phyloP scores from a whole-genome alignment of 2,113 vertebrate genomes.

The Pteruthius melanotis region DNA sequence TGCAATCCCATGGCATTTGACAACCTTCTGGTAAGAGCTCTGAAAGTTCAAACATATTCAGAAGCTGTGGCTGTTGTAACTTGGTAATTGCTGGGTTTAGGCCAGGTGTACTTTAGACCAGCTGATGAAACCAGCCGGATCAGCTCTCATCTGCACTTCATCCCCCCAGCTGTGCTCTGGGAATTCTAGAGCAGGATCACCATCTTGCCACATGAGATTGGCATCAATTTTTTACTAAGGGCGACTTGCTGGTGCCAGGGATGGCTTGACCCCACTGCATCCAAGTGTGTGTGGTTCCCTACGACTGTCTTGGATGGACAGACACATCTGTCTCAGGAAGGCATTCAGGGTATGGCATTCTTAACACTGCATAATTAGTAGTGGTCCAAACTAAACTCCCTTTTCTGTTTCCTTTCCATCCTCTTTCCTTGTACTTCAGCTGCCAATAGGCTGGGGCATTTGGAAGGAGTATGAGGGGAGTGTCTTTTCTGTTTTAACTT shows the following conservation, averaged over 20 bases:
- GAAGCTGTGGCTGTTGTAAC: neutral
- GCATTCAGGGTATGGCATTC: neutral
- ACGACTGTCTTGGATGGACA: neutral
- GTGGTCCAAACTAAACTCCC: fast-evolving
- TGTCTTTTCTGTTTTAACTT: neutral
- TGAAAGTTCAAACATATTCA: neutral
- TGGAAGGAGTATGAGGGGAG: neutral
- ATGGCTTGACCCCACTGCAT: neutral
- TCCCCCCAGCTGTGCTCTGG: neutral
- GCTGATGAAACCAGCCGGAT: neutral
- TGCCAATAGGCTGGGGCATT: neutral
- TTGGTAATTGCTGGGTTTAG: neutral
- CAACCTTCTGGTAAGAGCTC: neutral
- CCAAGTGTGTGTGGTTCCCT: neutral
- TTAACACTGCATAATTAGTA: neutral
- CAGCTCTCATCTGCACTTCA: neutral
- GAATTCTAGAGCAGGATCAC: neutral
- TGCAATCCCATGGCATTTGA: neutral
- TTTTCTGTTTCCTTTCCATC: neutral
- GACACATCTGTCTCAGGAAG: neutral
- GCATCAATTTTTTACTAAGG: constrained; percentile 17
- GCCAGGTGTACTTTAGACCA: neutral
- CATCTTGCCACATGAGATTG: neutral
- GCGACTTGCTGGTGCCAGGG: neutral
- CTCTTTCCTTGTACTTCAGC: neutral